These are phyloP conservation scores for Hecatera dysodea DNA, from an alignment of 2,888 invertebrate genomes.

Conservation along the genomic window DNA sequence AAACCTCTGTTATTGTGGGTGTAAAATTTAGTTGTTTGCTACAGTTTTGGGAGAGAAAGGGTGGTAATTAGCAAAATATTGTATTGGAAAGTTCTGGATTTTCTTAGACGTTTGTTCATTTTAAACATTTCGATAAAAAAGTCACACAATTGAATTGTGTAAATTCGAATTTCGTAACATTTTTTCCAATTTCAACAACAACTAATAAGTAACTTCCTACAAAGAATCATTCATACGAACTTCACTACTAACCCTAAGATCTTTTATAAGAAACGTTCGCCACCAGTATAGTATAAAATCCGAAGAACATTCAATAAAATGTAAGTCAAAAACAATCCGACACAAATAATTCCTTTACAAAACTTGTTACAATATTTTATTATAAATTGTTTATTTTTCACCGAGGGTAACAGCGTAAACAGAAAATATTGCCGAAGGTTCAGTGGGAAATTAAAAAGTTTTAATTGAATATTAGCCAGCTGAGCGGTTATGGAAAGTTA, in stretches of 20 bases:
- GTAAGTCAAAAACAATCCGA: slow-evolving; percentile 57
- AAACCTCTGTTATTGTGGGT: slow-evolving; percentile 30
- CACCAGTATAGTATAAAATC: slow-evolving; percentile 12
- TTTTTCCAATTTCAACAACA: neutral
- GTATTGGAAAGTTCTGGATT: neutral
- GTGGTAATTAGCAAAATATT: neutral
- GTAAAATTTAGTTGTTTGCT: slow-evolving; percentile 36
- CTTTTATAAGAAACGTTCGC: neutral
- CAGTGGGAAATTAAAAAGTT: slow-evolving; percentile 85
- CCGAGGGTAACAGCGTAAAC: slow-evolving; percentile 73
- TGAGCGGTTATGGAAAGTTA: slow-evolving; percentile 79
- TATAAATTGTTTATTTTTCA: slow-evolving; percentile 77
- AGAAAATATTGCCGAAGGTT: slow-evolving; percentile 83
- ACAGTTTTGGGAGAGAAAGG: slow-evolving; percentile 9
- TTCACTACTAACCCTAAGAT: neutral
- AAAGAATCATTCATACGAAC: neutral
- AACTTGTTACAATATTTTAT: slow-evolving; percentile 58
- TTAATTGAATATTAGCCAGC: slow-evolving; percentile 88
- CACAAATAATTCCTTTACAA: slow-evolving; percentile 56
- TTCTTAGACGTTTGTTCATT: too few species aligned
- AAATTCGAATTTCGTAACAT: neutral
- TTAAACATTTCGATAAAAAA: neutral
- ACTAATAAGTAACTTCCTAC: neutral
- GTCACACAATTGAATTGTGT: too few species aligned
- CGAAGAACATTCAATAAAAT: slow-evolving; percentile 48